phyloP scores from a whole-genome alignment of 2,797 vertebrate species.

The Melanotaenia maccullochi region DNA sequence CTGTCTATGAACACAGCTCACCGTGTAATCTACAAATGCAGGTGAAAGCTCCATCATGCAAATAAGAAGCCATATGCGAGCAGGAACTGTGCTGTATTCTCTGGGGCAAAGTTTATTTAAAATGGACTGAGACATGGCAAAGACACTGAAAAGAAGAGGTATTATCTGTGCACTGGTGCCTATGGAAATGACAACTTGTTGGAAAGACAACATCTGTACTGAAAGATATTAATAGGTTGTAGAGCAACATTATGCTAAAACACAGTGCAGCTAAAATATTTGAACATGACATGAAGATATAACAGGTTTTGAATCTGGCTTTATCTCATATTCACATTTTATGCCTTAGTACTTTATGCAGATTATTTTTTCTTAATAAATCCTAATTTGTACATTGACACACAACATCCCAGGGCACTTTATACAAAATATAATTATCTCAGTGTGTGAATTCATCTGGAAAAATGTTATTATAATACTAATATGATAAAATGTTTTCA shows the following conservation, averaged over 20 bases:
- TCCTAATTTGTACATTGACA: not conserved
- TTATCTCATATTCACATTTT: not conserved
- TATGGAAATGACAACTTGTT: too few species aligned
- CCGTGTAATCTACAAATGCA: too few species aligned
- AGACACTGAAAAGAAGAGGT: too few species aligned
- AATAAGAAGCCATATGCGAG: too few species aligned
- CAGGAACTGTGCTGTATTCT: too few species aligned
- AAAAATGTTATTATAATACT: not conserved
- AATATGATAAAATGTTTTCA: not conserved
- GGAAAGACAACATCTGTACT: not conserved
- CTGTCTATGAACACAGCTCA: too few species aligned
- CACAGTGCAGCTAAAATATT: not conserved
- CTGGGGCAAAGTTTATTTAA: too few species aligned
- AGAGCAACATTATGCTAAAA: not conserved
- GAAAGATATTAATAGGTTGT: not conserved
- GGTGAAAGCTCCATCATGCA: too few species aligned
- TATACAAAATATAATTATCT: not conserved
- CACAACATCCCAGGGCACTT: not conserved
- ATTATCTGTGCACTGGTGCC: too few species aligned
- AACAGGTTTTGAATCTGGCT: not conserved
- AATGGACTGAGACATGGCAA: too few species aligned
- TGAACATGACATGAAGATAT: not conserved
- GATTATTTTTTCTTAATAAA: not conserved
- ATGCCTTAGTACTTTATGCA: not conserved
- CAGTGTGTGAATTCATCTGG: not conserved